A percentile compares a stretch with the other conserved stretches of the same genome.
These are phyloP conservation scores for Chymomyza costata DNA, from an alignment of 1,140 invertebrate species.

Conservation along the genomic window DNA sequence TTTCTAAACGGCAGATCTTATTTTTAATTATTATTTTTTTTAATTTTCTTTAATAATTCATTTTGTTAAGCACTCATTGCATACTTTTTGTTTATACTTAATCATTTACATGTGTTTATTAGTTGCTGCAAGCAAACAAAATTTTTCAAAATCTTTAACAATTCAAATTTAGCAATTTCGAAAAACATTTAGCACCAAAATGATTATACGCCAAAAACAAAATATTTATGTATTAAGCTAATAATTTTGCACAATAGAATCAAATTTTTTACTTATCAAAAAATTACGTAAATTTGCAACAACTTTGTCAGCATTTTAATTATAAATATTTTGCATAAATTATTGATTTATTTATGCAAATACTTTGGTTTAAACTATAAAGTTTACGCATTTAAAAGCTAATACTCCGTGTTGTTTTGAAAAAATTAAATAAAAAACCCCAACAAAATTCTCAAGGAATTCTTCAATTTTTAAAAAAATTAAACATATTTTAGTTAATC, in stretches of 20 bases:
- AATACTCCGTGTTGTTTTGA: slow-evolving; percentile 11
- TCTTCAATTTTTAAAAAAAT: slow-evolving; percentile 15
- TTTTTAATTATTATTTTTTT: too few relatives aligned
- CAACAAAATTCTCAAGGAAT: slow-evolving; percentile 2
- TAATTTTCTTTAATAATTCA: too few relatives aligned
- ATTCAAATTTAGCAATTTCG: slow-evolving; percentile 37
- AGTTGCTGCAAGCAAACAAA: slow-evolving; percentile 61
- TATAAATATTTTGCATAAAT: slow-evolving; percentile 1
- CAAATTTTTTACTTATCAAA: slow-evolving; percentile 41
- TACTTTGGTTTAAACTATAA: slow-evolving; percentile 56
- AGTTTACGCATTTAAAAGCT: slow-evolving; percentile 13
- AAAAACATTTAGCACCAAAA: slow-evolving; percentile 68
- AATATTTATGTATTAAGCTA: slow-evolving; percentile 23
- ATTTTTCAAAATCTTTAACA: slow-evolving; percentile 42
- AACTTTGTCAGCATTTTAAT: slow-evolving; percentile 24
- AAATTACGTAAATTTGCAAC: slow-evolving; percentile 57
- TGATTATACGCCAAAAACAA: slow-evolving; percentile 48
- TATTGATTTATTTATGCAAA: slow-evolving; percentile 36
- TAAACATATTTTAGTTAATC: slow-evolving; percentile 31
- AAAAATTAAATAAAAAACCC: slow-evolving; percentile 38
- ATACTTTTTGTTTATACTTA: too few relatives aligned
- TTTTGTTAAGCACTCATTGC: too few relatives aligned
- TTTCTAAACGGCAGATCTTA: too few relatives aligned
- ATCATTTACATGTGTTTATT: neutral
- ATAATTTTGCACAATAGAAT: slow-evolving; percentile 42